A percentile compares a stretch with the other conserved stretches of the same genome.
These are phyloP conservation scores for Holotrichia oblita DNA, from an alignment of 1,140 invertebrate species.

Conservation along the genomic window DNA sequence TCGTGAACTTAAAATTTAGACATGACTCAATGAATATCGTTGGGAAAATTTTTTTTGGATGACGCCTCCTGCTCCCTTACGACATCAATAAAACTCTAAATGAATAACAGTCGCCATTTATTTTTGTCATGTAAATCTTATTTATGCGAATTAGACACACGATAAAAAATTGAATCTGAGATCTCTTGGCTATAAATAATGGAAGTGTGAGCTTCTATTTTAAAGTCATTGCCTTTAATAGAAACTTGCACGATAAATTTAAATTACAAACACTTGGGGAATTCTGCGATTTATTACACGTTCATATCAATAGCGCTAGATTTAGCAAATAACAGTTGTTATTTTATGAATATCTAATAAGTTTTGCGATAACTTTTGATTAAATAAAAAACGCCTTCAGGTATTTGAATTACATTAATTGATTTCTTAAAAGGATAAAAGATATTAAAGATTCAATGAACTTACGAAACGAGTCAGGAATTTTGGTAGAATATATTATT, in stretches of 20 bases:
- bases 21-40: slow-evolving; percentile 23
- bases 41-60: slow-evolving; percentile 24
- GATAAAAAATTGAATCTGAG: not conserved
- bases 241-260: not conserved
- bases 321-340: not conserved
- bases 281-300: not conserved
- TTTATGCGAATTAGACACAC: slow-evolving; percentile 24
- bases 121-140: slow-evolving; percentile 29
- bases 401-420: not conserved
- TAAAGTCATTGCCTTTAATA: slow-evolving; percentile 20
- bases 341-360: not conserved
- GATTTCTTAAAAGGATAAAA: slow-evolving; percentile 7
- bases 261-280: slow-evolving; percentile 23
- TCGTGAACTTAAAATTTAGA: slow-evolving; percentile 31
- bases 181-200: not conserved
- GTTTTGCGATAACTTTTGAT: not conserved
- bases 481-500: not conserved
- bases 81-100: slow-evolving; percentile 24
- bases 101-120: not conserved
- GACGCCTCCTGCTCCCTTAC: slow-evolving; percentile 19
- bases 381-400: not conserved
- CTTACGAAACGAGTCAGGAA: not conserved
- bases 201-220: slow-evolving; percentile 13
- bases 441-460: slow-evolving; percentile 28
- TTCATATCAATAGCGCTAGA: not conserved